These are phyloP conservation scores for Mormyrus lacerda DNA, from an alignment of 2,113 vertebrate genomes.

Conservation along the genomic window DNA sequence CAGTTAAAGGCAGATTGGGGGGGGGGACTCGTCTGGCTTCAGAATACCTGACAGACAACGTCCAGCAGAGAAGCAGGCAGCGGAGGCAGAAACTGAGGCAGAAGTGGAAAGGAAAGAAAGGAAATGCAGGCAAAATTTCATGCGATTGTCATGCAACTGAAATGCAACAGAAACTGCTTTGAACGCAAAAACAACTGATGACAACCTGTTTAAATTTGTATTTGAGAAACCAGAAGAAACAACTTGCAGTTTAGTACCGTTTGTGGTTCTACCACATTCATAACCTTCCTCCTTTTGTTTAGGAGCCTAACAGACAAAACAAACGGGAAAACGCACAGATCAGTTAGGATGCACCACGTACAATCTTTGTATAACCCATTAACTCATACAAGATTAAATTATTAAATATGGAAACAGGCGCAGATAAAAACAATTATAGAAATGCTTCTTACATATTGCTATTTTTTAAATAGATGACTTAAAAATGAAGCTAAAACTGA, in stretches of 20 bases:
- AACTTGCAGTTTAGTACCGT: neutral
- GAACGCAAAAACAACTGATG: neutral
- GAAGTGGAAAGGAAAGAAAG: conserved; percentile 29
- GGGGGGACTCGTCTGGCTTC: conserved; percentile 15
- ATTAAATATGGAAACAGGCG: neutral
- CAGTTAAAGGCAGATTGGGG: neutral
- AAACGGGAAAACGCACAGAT: neutral
- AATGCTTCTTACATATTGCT: neutral
- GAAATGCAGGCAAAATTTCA: conserved; percentile 21
- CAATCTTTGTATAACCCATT: neutral
- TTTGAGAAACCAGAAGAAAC: neutral
- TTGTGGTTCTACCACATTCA: neutral
- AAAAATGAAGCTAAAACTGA: neutral
- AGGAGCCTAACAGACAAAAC: neutral
- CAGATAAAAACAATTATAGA: neutral
- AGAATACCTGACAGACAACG: conserved; percentile 59
- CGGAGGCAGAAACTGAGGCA: conserved; percentile 47
- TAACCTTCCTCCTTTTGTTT: neutral
- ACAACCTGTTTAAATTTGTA: neutral
- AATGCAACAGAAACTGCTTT: conserved; percentile 19
- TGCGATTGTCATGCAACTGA: neutral
- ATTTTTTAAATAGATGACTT: neutral
- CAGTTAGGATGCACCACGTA: neutral
- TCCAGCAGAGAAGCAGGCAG: conserved; percentile 58
- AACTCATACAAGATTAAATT: neutral